These are phyloP conservation scores for Drosophila suzukii DNA, from an alignment of 1,140 invertebrate species.

Conservation along the genomic window DNA sequence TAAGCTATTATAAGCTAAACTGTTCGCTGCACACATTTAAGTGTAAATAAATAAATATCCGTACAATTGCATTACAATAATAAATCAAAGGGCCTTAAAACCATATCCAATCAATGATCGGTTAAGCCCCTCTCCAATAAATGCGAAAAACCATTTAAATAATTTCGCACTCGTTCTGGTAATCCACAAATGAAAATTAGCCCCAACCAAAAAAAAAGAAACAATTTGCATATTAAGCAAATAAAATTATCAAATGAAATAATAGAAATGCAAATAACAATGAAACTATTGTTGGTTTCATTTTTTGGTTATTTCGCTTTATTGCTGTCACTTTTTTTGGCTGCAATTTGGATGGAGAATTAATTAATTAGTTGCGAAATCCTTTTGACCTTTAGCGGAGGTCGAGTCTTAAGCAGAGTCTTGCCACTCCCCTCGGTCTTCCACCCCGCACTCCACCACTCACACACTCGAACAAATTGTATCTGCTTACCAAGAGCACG, in stretches of 20 bases:
- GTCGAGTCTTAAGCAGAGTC: conserved; percentile 42
- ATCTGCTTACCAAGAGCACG: conserved; percentile 49
- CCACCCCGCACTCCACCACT: background rate
- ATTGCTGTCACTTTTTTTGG: conserved; percentile 20
- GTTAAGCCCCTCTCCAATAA: conserved; percentile 14
- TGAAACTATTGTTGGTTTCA: conserved; percentile 34
- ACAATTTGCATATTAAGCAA: conserved; percentile 52
- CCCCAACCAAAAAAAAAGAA: conserved; percentile 31
- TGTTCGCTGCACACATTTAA: background rate
- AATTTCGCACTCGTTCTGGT: conserved; percentile 38
- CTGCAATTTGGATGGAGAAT: conserved; percentile 11
- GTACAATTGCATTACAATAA: conserved; percentile 27
- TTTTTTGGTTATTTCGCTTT: conserved; percentile 10
- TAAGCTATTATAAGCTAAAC: background rate
- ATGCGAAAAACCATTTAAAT: conserved; percentile 37
- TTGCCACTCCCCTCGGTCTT: background rate
- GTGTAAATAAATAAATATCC: conserved; percentile 18
- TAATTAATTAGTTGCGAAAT: conserved; percentile 52
- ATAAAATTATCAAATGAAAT: conserved; percentile 54
- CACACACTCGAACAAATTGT: conserved; percentile 58
- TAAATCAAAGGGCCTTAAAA: conserved; percentile 56
- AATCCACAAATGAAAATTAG: conserved; percentile 55
- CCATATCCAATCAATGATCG: conserved; percentile 17
- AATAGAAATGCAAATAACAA: conserved; percentile 44
- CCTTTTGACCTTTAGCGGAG: conserved; percentile 53